Evolutionary conservation across 2,113 vertebrate species (phyloP), one percentile per base, ranked within the genome.

Genomic region (Nycticebus coucang): DNA sequence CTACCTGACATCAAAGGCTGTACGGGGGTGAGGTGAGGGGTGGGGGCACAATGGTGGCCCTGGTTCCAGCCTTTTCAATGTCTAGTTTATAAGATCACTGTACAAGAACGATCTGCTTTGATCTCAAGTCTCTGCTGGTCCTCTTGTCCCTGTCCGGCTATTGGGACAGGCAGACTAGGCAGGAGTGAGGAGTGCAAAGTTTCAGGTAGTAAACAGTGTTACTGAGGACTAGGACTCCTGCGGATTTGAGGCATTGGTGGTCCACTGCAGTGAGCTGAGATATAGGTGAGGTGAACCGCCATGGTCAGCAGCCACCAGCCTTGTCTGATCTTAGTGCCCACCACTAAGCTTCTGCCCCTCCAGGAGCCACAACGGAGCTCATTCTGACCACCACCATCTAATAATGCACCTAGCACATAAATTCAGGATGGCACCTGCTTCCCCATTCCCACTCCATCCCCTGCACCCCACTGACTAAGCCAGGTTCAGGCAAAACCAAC

Each of bases 401-500:
- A 55, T 26, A 53, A 84, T 8, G 15, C 17, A 72, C 18, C 30
- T 89, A 88, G 78, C n/a, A 94, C 35, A 41, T 17, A 62, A 50
- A 60, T 21, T 57, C 26, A 94, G 69, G 74, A 55, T 37, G 28
- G 53, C 35, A 55, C 37, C 22, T 78, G 10, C 33, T 21, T 64
- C 15, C 5, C 45, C 37, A 24, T 2, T 5, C 5, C 26, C 60
- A 62, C 62, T 72, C 30, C 30, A 30, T 18, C 41, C 60, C 21
- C 8, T 7, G 7, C 26, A 57, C 15, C 21, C 15, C 28, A 71
- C 22, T 53, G 77, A 81, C 3, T 13, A 87, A 68, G 84, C 37
- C 50, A 55, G 26, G 11, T 74, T 81, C 81, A 57, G 45, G 62
- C 53, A 93, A 97, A 93, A 35, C 11, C 78, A 91, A 62, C 33